Percentiles rank a stretch among this genome's conserved stretches.
Evolutionary conservation across 2,113 vertebrate species (phyloP).

Genomic region (Corythoichthys intestinalis): DNA sequence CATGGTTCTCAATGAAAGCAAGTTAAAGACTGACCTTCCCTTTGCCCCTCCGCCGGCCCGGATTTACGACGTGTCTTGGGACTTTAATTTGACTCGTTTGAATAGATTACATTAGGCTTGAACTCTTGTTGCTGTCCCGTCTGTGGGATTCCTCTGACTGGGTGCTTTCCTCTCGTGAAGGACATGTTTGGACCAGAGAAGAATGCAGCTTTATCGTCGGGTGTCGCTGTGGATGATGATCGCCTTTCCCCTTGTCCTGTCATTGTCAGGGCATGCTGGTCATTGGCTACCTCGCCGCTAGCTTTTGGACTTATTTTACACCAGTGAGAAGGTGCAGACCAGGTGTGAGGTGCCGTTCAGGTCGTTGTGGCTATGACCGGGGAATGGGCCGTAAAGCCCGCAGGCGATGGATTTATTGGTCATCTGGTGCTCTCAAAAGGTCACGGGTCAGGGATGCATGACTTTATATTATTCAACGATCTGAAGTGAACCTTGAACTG

Average conservation of each 20-base stretch:
- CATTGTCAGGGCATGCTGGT: slow-evolving; percentile 58
- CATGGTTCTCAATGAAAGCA: slow-evolving; percentile 56
- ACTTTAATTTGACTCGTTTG: slow-evolving; percentile 18
- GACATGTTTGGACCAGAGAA: slow-evolving; percentile 56
- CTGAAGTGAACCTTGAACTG: slow-evolving; percentile 64
- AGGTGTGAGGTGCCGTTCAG: slow-evolving; percentile 78
- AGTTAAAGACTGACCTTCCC: slow-evolving; percentile 63
- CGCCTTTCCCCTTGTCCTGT: slow-evolving; percentile 33
- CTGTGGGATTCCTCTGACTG: slow-evolving; percentile 6
- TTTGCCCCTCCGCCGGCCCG: slow-evolving; percentile 27
- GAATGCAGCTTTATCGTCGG: slow-evolving; percentile 60
- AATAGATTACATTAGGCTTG: slow-evolving; percentile 10
- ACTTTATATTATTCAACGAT: slow-evolving; percentile 69
- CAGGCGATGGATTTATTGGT: slow-evolving; percentile 65
- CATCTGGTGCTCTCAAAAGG: slow-evolving; percentile 62
- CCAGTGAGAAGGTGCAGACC: slow-evolving; percentile 65
- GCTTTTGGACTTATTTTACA: slow-evolving; percentile 51
- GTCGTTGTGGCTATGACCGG: slow-evolving; percentile 65
- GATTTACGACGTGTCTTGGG: slow-evolving; percentile 27
- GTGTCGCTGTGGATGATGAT: slow-evolving; percentile 44
- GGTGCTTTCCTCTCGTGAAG: slow-evolving; percentile 21
- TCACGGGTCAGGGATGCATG: slow-evolving; percentile 69
- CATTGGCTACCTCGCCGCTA: slow-evolving; percentile 35
- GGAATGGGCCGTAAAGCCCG: slow-evolving; percentile 58
- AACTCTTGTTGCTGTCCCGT: background rate